Conservation (phyloP, 2,797 vertebrate genomes). For the Liasis olivaceus region DNA sequence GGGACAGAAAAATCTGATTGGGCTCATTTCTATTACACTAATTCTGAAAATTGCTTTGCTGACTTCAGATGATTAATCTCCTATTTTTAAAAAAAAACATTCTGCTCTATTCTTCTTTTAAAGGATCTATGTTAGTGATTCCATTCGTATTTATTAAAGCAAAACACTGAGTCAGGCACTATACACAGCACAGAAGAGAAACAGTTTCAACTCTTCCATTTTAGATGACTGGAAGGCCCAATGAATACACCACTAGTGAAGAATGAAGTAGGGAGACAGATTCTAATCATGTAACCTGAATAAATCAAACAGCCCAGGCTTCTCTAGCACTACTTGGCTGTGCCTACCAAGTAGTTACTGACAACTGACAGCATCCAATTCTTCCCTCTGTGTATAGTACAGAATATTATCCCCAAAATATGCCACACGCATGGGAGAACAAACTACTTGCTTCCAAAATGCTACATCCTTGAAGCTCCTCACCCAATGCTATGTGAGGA, state of each 20-base stretch:
- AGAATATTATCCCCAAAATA: conserved; percentile 46
- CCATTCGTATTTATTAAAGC: neutral
- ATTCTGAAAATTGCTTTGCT: neutral
- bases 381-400: neutral
- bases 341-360: neutral
- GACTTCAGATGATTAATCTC: neutral
- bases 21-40: neutral
- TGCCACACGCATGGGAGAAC: neutral
- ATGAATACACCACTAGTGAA: neutral
- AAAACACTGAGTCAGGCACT: neutral
- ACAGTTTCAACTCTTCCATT: neutral
- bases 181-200: neutral
- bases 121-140: neutral
- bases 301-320: neutral
- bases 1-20: accelerated
- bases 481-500: neutral
- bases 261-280: neutral
- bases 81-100: conserved; percentile 15
- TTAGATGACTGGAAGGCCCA: neutral
- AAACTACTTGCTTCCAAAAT: conserved; percentile 35
- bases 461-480: conserved; percentile 22
- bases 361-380: neutral
- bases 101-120: neutral
- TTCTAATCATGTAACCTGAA: neutral
- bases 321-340: too few species aligned